These are phyloP conservation scores for Sinotaia quadrata DNA, from an alignment of 2,888 invertebrate species.

Conservation along the genomic window DNA sequence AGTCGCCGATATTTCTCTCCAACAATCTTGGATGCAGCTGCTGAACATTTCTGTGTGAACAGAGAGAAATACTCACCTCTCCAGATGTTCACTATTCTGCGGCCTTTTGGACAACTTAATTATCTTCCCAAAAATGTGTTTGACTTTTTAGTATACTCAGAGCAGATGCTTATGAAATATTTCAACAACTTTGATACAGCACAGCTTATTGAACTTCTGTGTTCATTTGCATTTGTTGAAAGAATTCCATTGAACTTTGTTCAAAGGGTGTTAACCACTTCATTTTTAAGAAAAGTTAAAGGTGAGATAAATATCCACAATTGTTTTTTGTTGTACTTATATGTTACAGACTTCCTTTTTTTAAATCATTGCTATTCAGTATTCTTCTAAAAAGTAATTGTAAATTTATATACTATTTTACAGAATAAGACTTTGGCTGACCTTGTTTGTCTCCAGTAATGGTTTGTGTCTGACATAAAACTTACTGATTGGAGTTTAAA, in stretches of 20 bases:
- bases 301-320: conserved; percentile 59
- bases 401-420: too few species aligned
- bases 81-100: conserved; percentile 77
- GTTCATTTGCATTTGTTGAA: conserved; percentile 79
- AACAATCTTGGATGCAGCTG: conserved; percentile 77
- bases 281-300: conserved; percentile 77
- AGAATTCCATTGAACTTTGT: conserved; percentile 78
- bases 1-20: conserved; percentile 77
- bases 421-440: too few species aligned
- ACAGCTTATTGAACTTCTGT: conserved; percentile 77
- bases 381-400: too few species aligned
- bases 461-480: too few species aligned
- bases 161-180: conserved; percentile 75
- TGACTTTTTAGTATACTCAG: conserved; percentile 51
- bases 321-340: too few species aligned
- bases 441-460: too few species aligned
- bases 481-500: too few species aligned
- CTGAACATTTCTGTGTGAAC: conserved; percentile 76
- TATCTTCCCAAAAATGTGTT: conserved; percentile 73
- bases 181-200: conserved; percentile 77
- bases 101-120: conserved; percentile 78
- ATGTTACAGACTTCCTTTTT: too few species aligned
- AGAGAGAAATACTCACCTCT: conserved; percentile 74
- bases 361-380: too few species aligned
- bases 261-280: conserved; percentile 77